Evolutionary conservation across 1,140 invertebrate species (phyloP).

Genomic region (Mylabris phalerata): DNA sequence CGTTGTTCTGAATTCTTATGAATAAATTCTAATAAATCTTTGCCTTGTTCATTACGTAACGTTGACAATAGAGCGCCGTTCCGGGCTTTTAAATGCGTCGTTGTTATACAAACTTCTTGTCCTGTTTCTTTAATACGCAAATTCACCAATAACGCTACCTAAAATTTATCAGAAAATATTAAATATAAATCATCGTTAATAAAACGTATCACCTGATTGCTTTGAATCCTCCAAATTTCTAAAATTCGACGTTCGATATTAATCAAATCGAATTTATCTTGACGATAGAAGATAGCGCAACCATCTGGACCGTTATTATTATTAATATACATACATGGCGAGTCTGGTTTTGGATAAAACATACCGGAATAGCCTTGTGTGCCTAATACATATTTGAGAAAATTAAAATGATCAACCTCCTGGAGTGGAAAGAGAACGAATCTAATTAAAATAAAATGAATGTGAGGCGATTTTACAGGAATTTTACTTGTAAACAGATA

Average conservation of each 20-base stretch:
- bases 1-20: conserved; percentile 44
- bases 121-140: conserved; percentile 49
- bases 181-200: no score
- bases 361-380: conserved; percentile 62
- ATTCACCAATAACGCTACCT: conserved; percentile 58
- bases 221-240: conserved; percentile 61
- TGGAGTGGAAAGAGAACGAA: conserved; percentile 33
- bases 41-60: conserved; percentile 67
- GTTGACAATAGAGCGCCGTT: conserved; percentile 60
- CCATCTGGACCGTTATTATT: conserved; percentile 74
- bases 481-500: conserved; percentile 57
- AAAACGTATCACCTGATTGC: conserved; percentile 55
- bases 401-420: conserved; percentile 74
- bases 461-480: neutral
- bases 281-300: conserved; percentile 68
- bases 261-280: conserved; percentile 56
- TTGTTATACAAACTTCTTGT: conserved; percentile 59
- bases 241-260: conserved; percentile 55
- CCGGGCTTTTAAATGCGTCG: conserved; percentile 74
- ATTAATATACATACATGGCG: conserved; percentile 66
- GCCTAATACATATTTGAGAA: conserved; percentile 54
- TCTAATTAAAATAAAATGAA: neutral
- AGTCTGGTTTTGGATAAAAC: conserved; percentile 74
- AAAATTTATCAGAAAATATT: conserved; percentile 14
- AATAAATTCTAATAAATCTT: conserved; percentile 61